A percentile compares a stretch with the other conserved stretches of the same genome.
Evolutionary conservation across 2,113 vertebrate genomes (phyloP).

Genomic region (Rhea pennata): DNA sequence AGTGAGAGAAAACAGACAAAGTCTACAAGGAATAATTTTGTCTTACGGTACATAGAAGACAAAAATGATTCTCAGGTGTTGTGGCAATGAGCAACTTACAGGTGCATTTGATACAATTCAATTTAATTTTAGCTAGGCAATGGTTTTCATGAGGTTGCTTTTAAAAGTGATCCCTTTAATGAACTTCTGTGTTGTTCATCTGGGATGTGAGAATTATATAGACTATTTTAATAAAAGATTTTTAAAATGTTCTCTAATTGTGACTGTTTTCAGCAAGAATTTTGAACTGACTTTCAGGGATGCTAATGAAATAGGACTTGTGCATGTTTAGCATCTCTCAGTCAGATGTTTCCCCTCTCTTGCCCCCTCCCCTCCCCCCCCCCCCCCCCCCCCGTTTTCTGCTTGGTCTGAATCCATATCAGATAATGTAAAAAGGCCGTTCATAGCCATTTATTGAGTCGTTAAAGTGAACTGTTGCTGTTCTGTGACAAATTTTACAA

Average conservation of each 20-base stretch:
- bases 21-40: background rate
- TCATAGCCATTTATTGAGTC: background rate
- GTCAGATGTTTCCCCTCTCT: background rate
- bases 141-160: background rate
- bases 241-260: background rate
- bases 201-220: background rate
- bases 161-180: background rate
- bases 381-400: background rate
- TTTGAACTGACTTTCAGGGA: background rate
- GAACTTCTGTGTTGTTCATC: background rate
- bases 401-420: background rate
- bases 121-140: constrained; percentile 1
- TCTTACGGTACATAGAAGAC: background rate
- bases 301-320: background rate
- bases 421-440: background rate
- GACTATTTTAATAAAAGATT: background rate
- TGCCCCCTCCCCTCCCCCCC: too few relatives aligned
- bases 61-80: background rate
- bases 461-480: background rate
- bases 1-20: background rate
- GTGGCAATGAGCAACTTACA: background rate
- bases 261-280: background rate
- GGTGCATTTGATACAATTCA: background rate
- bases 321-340: background rate
- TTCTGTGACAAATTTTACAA: background rate